Evolutionary conservation across 1,140 invertebrate genomes (phyloP), one percentile per base, ranked within the genome.

Genomic region (Magallana ariakensis): DNA sequence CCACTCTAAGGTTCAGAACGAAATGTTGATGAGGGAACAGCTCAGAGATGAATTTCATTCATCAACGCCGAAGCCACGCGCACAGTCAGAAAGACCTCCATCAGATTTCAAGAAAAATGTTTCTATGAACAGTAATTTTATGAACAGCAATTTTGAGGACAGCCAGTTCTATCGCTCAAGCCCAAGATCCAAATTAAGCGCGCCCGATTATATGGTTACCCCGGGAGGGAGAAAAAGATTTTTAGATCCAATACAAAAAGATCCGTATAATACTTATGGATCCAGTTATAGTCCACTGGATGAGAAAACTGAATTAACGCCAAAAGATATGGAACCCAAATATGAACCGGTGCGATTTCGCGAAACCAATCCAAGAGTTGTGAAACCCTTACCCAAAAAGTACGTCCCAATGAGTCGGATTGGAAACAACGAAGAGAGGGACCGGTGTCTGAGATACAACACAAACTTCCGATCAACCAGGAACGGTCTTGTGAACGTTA

Each of bases 381-480:
- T 81, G 56, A 86, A 86, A 60, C 85, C 85, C 10, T 33, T 80
- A 9, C 85, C 85, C 16, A 86, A 82, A 58, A 86, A 86, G 56
- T 56, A 56, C 16, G 56, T 82, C 19, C 57, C 60, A 6, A 86
- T 86, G 85, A 86, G 85, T 81, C 75, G 85, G 3, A 57, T 86
- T 10, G 80, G 56, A n/a, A 15, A 56, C 4, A 15, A 56, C 4
- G 85, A 86, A 16, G 19, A 81, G 15, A 86, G 60, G 57, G 80
- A 81, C n/a, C 75, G 85, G 60, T 56, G 33, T 58, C 19, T 81
- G 57, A 81, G 60, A 82, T 81, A 57, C 56, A 58, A 81, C 33
- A 86, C 85, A 53, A 66, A 86, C 56, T 86, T 86, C 56, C 55
- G 85, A 57, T 86, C 85, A 19, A 81, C 85, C 15, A 56, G 80